Evolutionary conservation across 2,113 vertebrate species (phyloP).

Genomic region (Xenopus laevis): DNA sequence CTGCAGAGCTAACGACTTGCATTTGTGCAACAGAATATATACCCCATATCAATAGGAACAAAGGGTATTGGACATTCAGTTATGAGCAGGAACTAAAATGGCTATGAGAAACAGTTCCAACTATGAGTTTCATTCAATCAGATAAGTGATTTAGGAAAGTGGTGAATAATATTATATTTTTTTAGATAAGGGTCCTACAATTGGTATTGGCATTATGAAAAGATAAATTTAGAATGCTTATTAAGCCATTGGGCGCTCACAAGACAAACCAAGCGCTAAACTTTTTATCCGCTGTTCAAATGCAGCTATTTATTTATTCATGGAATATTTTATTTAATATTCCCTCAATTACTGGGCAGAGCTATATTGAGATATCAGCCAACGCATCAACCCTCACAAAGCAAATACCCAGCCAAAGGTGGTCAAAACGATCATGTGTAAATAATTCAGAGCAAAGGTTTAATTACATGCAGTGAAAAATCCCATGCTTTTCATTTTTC

Average conservation of each 20-base stretch:
- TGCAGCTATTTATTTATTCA: conserved; percentile 40
- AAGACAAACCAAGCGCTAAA: background rate
- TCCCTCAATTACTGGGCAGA: conserved; percentile 21
- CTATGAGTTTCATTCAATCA: too few relatives aligned
- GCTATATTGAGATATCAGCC: conserved; percentile 23
- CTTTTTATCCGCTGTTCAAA: conserved; percentile 20
- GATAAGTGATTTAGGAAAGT: too few relatives aligned
- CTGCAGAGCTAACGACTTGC: too few relatives aligned
- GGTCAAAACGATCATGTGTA: conserved; percentile 22
- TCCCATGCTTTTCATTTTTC: background rate
- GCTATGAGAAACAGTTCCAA: too few relatives aligned
- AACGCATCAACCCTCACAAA: background rate
- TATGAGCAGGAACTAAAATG: too few relatives aligned
- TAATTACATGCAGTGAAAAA: conserved; percentile 23
- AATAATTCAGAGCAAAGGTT: conserved; percentile 35
- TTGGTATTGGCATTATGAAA: too few relatives aligned
- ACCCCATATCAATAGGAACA: too few relatives aligned
- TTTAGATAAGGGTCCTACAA: too few relatives aligned
- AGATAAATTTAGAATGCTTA: conserved; percentile 4
- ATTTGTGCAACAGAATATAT: too few relatives aligned
- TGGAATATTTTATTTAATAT: conserved; percentile 26
- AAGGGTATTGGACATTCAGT: too few relatives aligned
- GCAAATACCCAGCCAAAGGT: conserved; percentile 31
- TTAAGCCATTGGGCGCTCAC: background rate
- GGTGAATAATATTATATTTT: too few relatives aligned